Evolutionary conservation across 2,888 invertebrate species (phyloP).

Genomic region (Spisula solida): DNA sequence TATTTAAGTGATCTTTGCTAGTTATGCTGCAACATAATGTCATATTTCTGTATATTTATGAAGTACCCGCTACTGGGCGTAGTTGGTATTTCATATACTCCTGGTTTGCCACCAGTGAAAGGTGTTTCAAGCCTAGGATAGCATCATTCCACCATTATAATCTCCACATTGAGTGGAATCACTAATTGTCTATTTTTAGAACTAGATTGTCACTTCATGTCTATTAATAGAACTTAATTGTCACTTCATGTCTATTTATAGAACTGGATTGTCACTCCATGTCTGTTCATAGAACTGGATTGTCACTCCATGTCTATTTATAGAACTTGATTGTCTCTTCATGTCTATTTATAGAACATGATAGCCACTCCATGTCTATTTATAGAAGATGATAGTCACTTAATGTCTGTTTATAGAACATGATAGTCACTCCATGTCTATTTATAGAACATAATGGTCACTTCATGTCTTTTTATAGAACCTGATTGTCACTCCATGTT

Average conservation of each 20-base stretch:
- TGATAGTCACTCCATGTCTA: no score
- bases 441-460: neutral
- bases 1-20: neutral
- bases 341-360: no score
- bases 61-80: neutral
- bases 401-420: no score
- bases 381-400: no score
- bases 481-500: neutral
- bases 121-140: neutral
- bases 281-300: neutral
- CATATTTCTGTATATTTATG: neutral
- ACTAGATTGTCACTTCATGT: neutral
- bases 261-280: neutral
- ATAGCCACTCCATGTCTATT: no score
- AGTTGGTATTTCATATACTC: neutral
- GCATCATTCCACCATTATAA: neutral
- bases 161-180: constrained; percentile 10
- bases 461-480: constrained; percentile 5
- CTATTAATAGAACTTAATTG: neutral
- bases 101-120: neutral
- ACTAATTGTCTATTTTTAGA: neutral
- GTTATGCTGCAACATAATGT: neutral
- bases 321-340: neutral
- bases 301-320: neutral
- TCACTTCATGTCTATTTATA: constrained; percentile 3